phyloP scores from a whole-genome alignment of 2,113 vertebrate genomes.

The Neodon shergylaensis region DNA sequence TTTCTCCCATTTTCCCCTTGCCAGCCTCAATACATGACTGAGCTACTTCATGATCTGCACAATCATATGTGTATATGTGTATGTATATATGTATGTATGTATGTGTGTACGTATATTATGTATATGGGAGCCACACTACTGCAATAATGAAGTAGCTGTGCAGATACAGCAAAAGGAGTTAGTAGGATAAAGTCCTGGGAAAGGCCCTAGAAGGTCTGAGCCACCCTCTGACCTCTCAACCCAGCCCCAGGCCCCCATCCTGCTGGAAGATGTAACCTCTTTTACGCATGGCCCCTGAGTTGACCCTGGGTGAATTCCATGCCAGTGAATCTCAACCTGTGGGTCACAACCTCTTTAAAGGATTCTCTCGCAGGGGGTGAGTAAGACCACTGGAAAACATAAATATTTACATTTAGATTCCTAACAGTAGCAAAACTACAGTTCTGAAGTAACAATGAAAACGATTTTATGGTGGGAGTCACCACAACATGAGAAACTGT shows the following conservation, averaged over 20 bases:
- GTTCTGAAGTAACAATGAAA: neutral
- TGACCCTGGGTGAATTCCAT: neutral
- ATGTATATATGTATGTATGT: neutral
- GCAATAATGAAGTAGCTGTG: neutral
- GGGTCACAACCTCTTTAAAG: neutral
- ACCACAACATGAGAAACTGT: neutral
- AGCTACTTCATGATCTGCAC: neutral
- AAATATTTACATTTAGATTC: neutral
- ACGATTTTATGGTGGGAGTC: neutral
- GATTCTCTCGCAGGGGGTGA: neutral
- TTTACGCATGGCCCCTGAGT: neutral
- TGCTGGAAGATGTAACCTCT: neutral
- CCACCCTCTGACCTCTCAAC: neutral
- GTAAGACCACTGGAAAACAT: neutral
- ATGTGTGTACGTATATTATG: neutral
- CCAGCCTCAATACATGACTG: neutral
- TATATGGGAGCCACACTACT: neutral
- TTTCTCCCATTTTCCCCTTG: neutral
- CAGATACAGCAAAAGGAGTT: neutral
- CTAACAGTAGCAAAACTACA: neutral
- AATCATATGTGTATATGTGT: neutral
- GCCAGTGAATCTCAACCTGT: neutral
- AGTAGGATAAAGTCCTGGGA: neutral
- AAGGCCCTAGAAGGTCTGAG: neutral
- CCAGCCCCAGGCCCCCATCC: neutral